A percentile compares a stretch with the other conserved stretches of the same genome.
Evolutionary conservation across 1,140 invertebrate genomes (phyloP).

Genomic region (Bombus waltoni): DNA sequence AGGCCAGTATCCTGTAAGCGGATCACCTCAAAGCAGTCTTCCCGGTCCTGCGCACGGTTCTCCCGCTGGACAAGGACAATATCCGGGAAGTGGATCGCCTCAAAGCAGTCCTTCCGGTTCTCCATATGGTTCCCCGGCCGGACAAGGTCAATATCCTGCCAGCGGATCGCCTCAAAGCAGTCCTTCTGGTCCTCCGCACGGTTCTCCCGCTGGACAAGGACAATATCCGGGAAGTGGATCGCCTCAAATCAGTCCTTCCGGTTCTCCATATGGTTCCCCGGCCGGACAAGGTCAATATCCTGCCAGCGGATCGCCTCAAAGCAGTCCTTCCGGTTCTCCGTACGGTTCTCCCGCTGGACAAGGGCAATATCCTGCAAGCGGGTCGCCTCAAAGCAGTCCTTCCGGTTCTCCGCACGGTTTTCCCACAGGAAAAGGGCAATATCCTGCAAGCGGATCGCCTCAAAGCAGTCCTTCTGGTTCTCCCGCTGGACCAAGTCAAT

Average conservation of each 20-base stretch:
- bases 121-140: neutral
- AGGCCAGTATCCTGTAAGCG: neutral
- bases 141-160: too few relatives aligned
- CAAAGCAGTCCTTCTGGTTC: neutral
- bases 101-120: too few relatives aligned
- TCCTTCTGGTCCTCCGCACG: accelerated
- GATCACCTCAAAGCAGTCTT: too few relatives aligned
- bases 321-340: accelerated
- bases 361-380: accelerated
- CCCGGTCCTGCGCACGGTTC: neutral
- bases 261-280: too few relatives aligned
- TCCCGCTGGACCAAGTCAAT: neutral
- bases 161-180: too few relatives aligned
- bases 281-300: neutral
- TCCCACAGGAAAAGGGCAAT: neutral
- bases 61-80: neutral
- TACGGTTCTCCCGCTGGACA: accelerated
- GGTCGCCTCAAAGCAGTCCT: neutral
- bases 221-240: neutral
- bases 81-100: neutral
- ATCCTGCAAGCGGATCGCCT: neutral
- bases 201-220: accelerated
- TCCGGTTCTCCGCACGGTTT: accelerated
- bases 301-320: accelerated
- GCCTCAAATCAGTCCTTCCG: neutral